Base-by-base conservation (phyloP, 2,113 vertebrate genomes). In the Hydrolagus affinis region DNA sequence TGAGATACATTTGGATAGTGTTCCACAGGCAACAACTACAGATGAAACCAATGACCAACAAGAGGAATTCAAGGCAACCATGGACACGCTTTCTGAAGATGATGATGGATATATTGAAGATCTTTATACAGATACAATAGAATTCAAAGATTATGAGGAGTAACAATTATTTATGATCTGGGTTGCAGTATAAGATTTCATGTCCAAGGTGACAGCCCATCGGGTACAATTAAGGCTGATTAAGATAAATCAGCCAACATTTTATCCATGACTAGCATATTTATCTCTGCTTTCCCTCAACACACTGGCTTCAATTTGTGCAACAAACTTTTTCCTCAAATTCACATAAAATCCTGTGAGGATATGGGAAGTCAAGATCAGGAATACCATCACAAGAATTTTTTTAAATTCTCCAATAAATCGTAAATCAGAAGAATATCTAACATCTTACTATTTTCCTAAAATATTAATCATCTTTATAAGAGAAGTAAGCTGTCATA, bases 61-160 rank as follows among this genome's bases (percentile, higher is more conserved):
- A 11, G 59, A 85, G 72, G 71, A 86, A 77, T 86, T 89, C 86
- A 88, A 90, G 93, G 88, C 90, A 92, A 91, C 32, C 15, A 87
- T 87, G 59, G 88, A 89, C 70, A 86, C 86, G 86, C 89, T 90
- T 88, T 85, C 74, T 21, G 87, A 91, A 21, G 93, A 91, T 2
- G 95, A 97, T 15, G 96, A 95, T 86, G 94, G 91, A 68, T 97
- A 94, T 89, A 96, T 95, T 91, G 96, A 98, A 89, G 96, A 98
- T 85, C 94, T 94, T 44, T 97, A 97, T 68, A 95, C 95, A 87
- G 94, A 94, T 86, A 56, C 90, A 10, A 90, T 90, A 0, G 91
- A 91, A 86, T 88, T 87, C 86, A 86, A 80, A 3, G 3, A 70
- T 85, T 69, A 21, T 44, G 30, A 69, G 32, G 19, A 71, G 75